Conservation (phyloP, 2,113 vertebrate species). For the Scomber colias region DNA sequence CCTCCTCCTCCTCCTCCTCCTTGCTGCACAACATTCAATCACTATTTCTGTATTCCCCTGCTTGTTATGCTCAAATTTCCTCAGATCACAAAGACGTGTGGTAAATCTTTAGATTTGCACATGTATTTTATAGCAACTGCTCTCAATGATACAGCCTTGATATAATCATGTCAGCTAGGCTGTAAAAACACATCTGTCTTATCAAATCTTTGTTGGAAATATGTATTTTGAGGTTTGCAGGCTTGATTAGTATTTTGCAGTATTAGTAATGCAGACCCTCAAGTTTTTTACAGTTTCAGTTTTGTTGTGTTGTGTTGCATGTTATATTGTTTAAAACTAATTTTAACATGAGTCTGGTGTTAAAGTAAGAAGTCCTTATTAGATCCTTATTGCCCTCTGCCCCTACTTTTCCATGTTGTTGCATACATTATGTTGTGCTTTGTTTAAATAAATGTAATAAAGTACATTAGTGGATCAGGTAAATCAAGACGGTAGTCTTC, state of each 20-base stretch:
- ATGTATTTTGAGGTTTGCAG: constrained; percentile 20
- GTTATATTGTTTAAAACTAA: not conserved
- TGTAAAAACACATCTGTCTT: constrained; percentile 47
- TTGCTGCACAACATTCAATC: constrained; percentile 65
- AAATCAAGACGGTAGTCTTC: not conserved
- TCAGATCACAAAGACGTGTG: constrained; percentile 53
- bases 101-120: constrained; percentile 50
- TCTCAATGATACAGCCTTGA: constrained; percentile 27
- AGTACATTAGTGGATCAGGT: constrained; percentile 12
- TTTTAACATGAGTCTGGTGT: not conserved
- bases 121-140: constrained; percentile 38
- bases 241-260: constrained; percentile 21
- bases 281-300: not conserved
- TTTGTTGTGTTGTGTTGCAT: not conserved
- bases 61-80: constrained; percentile 52
- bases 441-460: not conserved
- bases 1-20: constrained; percentile 50
- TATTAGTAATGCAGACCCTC: not conserved
- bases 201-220: constrained; percentile 23
- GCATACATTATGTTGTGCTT: not conserved
- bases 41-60: constrained; percentile 70
- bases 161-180: constrained; percentile 32
- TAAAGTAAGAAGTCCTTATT: constrained; percentile 9
- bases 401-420: not conserved
- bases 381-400: not conserved